Percentiles rank a stretch among this genome's conserved stretches.
phyloP scores from a whole-genome alignment of 2,113 vertebrate species.

The Synodontis membranacea region DNA sequence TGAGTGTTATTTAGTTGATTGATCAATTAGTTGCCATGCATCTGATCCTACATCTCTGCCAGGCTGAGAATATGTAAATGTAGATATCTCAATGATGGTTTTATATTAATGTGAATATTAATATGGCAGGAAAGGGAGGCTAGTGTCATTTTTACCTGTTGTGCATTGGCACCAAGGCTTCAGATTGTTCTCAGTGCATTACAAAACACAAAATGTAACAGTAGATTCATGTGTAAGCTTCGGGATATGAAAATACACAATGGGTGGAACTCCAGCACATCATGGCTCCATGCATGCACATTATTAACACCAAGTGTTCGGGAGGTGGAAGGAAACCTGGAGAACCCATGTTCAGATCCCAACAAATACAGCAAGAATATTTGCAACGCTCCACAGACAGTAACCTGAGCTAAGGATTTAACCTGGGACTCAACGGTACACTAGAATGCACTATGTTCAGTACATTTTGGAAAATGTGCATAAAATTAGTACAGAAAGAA shows the following conservation, averaged over 20 bases:
- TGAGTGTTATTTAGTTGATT: conserved; percentile 65
- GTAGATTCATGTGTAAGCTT: background rate
- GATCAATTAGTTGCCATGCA: conserved; percentile 53
- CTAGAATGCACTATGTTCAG: background rate
- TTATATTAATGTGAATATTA: conserved; percentile 53
- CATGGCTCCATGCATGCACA: background rate
- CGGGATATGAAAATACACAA: no score
- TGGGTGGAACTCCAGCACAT: background rate
- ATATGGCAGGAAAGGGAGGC: conserved; percentile 51
- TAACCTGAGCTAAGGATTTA: background rate
- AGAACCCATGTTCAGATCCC: background rate
- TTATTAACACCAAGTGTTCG: background rate
- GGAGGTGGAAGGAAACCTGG: background rate
- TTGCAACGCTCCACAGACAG: background rate
- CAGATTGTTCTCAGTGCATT: background rate
- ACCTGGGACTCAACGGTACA: background rate
- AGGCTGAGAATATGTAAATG: conserved; percentile 51
- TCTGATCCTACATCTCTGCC: conserved; percentile 23
- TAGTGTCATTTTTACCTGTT: conserved; percentile 44
- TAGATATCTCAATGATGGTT: background rate
- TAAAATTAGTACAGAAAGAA: background rate
- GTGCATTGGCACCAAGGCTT: conserved; percentile 39
- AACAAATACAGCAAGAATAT: background rate
- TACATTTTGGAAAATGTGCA: background rate
- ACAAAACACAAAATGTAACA: conserved; percentile 1